phyloP scores from a whole-genome alignment of 2,888 invertebrate genomes.

The Cephus sareptanus region DNA sequence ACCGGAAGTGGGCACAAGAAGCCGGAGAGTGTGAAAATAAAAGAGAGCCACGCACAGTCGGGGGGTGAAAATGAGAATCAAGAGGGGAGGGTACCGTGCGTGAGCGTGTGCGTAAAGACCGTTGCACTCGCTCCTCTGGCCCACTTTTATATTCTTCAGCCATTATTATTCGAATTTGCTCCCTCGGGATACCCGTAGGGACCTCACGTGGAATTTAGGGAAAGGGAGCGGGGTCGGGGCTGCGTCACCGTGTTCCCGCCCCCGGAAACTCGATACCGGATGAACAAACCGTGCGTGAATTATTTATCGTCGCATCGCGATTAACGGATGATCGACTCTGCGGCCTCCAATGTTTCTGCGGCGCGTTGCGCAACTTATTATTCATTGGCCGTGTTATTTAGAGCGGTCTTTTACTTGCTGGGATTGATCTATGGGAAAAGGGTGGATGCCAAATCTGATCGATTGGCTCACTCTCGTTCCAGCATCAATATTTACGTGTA shows the following conservation, averaged over 20 bases:
- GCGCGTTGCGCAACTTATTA: not conserved
- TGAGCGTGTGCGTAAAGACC: slow-evolving; percentile 34
- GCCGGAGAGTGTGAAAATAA: slow-evolving; percentile 47
- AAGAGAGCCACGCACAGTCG: slow-evolving; percentile 25
- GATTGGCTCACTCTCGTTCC: not conserved
- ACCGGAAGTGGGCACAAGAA: slow-evolving; percentile 57
- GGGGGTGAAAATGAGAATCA: slow-evolving; percentile 11
- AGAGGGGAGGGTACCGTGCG: not conserved
- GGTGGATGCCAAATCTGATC: not conserved
- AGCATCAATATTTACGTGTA: not conserved
- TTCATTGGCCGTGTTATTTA: not conserved
- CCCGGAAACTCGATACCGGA: not conserved
- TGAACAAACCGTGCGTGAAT: not conserved
- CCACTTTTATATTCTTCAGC: slow-evolving; percentile 44
- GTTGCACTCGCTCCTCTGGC: slow-evolving; percentile 48
- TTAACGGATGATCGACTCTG: not conserved
- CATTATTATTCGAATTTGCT: not conserved
- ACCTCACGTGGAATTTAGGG: not conserved
- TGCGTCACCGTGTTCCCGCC: not conserved
- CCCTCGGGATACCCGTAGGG: not conserved
- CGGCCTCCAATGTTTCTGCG: not conserved
- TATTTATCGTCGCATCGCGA: not conserved
- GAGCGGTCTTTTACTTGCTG: not conserved
- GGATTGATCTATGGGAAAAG: not conserved
- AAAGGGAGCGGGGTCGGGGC: not conserved